Evolutionary conservation across 2,113 vertebrate species (phyloP), one percentile per base, ranked within the genome.

Genomic region (Bambusicola thoracicus): DNA sequence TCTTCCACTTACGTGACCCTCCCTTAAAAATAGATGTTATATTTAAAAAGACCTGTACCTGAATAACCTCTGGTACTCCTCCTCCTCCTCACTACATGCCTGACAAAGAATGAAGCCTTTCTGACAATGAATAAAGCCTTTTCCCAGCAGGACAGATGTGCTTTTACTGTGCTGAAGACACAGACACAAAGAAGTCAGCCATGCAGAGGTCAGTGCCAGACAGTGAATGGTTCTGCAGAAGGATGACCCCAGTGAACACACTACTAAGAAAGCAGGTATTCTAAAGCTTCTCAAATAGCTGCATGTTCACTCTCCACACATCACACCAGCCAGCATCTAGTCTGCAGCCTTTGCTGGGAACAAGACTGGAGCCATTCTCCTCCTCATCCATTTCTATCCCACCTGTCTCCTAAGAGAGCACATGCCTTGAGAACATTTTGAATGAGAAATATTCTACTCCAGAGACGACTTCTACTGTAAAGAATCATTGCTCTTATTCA

Each of bases 371-470:
- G 2, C 30, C 30, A 4, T 51, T 78, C 30, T 83, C 11, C 17
- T 48, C 34, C 21, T 36, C 59, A 56, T 70, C 18, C 29, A 78
- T 44, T 17, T 11, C 11, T 22, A 21, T 11, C 41, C 34, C 61
- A 55, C 8, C 21, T 22, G 2, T 18, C 11, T 44, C 38, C 44
- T 5, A 7, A 16, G 82, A 66, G 20, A 18, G 21, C 32, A 58
- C 9, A 4, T 0, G 0, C 22, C 10, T 75, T 56, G 21, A 29
- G 24, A 2, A 59, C 20, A 7, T 76, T 81, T 30, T n/a, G 30
- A 56, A 61, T 7, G 6, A 80, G 29, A 72, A 24, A 10, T 29
- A 5, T 51, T 58, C 30, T 62, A 14, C 48, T 79, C 29, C 32
- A 14, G 30, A 84, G 13, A 5, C 30, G 43, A 36, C 7, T 22